Evolutionary conservation across 2,888 invertebrate genomes (phyloP), one percentile per base, ranked within the genome.

Genomic region (Synanthedon tipuliformis): DNA sequence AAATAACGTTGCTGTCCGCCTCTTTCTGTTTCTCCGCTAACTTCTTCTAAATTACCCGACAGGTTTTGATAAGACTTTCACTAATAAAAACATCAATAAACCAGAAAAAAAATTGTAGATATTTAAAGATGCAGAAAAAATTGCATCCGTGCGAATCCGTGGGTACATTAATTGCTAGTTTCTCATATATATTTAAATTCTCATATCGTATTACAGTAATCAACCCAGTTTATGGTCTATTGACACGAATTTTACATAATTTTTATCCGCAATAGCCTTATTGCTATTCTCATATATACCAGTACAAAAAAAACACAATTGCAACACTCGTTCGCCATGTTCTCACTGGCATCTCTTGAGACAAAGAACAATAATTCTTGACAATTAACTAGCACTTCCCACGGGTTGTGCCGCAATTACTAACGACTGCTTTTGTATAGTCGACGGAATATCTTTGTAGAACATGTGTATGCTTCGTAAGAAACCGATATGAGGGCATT

Each of bases 331-430:
- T 45, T 45, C 13, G n/a, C 45, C 2, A n/a, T n/a, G 12, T 73
- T 76, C 76, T 66, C 72, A 73, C 63, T 68, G 58, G 54, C 34
- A 55, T 57, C 34, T 57, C 53, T 59, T 57, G 41, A 65, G 65
- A 75, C 75, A 75, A 74, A 70, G 69, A 62, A 71, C 69, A 69
- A 71, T 72, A 61, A 64, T 69, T 76, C 73, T 62, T 70, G 73
- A 69, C 76, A 77, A 78, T 78, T 73, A 76, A 64, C 52, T 51
- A 56, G 54, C 48, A 54, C 56, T 73, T 79, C 79, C 66, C 80
- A 81, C 78, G 69, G 54, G 48, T 34, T 55, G 55, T 55, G 62
- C 62, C 61, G 62, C 69, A 78, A 81, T 78, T 77, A 77, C 66
- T 66, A 73, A 73, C 70, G 62, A 66, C 69, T 66, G 60, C 63